Conservation (phyloP, 2,888 invertebrate species). For the Aphodius sticticus region DNA sequence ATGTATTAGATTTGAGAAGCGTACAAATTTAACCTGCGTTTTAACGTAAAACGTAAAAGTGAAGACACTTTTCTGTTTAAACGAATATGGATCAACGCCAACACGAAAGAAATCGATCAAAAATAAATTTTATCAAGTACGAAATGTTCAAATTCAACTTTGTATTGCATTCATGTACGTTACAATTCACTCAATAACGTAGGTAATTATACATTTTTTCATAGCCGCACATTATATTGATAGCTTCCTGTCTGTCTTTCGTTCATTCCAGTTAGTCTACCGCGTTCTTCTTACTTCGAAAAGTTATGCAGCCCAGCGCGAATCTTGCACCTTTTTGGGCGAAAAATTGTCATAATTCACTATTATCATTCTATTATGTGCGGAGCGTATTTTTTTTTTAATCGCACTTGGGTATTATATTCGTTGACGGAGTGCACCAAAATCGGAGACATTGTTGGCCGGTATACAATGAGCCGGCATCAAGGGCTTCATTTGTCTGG, state of each 20-base stretch:
- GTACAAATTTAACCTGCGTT: too few species aligned
- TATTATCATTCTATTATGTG: slow-evolving; percentile 15
- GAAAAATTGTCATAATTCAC: slow-evolving; percentile 15
- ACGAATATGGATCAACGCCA: too few species aligned
- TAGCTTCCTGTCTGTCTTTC: slow-evolving; percentile 22
- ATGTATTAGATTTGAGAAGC: too few species aligned
- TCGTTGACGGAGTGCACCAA: slow-evolving; percentile 44
- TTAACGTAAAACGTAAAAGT: too few species aligned
- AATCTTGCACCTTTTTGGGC: neutral
- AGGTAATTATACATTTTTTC: slow-evolving; percentile 22
- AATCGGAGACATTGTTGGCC: slow-evolving; percentile 23
- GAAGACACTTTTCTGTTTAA: too few species aligned
- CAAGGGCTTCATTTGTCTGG: slow-evolving; percentile 41
- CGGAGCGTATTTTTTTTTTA: slow-evolving; percentile 45
- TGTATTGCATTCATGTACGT: neutral
- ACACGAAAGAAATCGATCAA: too few species aligned
- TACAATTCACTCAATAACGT: slow-evolving; percentile 1
- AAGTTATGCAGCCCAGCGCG: neutral
- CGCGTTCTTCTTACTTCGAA: neutral
- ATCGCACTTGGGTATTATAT: slow-evolving; percentile 59
- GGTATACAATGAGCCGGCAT: slow-evolving; percentile 35
- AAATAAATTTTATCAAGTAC: too few species aligned
- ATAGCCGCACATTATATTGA: slow-evolving; percentile 9
- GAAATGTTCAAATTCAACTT: neutral
- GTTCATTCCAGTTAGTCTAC: neutral